phyloP scores from a whole-genome alignment of 2,113 vertebrate species.

The Leptobrachium leishanense region DNA sequence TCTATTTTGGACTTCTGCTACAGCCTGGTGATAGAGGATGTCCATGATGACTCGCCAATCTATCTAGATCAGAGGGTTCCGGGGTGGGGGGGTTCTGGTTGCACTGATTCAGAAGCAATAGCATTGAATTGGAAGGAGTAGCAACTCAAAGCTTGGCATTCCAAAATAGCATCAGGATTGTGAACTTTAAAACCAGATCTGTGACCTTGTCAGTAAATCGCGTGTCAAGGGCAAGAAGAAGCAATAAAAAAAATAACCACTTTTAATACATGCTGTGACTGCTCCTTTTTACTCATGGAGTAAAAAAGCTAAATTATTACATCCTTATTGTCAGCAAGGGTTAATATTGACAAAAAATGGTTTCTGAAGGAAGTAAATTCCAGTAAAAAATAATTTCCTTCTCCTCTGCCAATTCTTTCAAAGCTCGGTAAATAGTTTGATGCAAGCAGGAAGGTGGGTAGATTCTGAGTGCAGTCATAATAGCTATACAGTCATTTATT shows the following conservation, averaged over 20 bases:
- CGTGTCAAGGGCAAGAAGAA: neutral
- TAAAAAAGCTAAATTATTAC: neutral
- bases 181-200: neutral
- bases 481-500: too few relatives aligned
- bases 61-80: neutral
- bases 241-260: conserved; percentile 11
- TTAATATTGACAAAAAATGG: too few relatives aligned
- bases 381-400: too few relatives aligned
- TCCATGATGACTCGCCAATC: neutral
- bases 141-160: neutral
- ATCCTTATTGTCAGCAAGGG: too few relatives aligned
- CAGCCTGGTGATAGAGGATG: neutral
- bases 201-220: neutral
- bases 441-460: too few relatives aligned
- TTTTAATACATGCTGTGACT: conserved; percentile 7
- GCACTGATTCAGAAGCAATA: neutral
- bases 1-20: neutral
- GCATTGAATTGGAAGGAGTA: neutral
- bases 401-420: too few relatives aligned
- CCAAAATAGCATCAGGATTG: neutral
- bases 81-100: neutral
- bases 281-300: neutral
- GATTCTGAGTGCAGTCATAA: too few relatives aligned
- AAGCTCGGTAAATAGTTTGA: too few relatives aligned
- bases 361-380: too few relatives aligned